These are phyloP conservation scores for Trachops cirrhosus DNA, from an alignment of 2,797 vertebrate species.

Conservation along the genomic window DNA sequence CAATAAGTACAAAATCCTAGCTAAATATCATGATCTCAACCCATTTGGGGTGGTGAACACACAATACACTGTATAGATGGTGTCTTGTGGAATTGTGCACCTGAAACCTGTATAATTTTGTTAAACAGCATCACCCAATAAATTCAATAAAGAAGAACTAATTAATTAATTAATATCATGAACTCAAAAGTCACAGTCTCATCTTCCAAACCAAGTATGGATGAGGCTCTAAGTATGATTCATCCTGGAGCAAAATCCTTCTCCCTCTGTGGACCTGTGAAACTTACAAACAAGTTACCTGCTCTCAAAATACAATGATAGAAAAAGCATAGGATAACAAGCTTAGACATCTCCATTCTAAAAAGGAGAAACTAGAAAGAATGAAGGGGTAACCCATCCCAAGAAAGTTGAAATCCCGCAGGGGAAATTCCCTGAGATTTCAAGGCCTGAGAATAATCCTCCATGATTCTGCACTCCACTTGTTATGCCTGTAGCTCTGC, in stretches of 20 bases:
- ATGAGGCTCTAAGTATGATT: neutral
- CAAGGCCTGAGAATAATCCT: neutral
- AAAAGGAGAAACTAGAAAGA: neutral
- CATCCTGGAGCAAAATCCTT: neutral
- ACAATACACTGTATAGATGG: no score
- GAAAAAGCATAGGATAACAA: neutral
- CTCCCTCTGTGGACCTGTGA: neutral
- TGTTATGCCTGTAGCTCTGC: neutral
- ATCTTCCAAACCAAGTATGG: neutral
- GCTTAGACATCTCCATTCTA: neutral
- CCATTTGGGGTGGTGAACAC: no score
- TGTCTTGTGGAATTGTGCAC: no score
- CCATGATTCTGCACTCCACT: neutral
- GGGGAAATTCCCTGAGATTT: neutral
- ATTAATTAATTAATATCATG: neutral
- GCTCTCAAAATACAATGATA: neutral
- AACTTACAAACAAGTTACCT: neutral
- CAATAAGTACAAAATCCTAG: neutral
- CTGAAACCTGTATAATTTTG: no score
- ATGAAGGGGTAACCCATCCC: neutral
- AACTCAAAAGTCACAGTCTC: neutral
- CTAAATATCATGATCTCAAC: neutral
- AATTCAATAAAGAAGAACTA: no score
- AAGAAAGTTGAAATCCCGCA: neutral
- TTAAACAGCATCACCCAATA: no score